phyloP scores from a whole-genome alignment of 2,797 vertebrate species.

The Clarias laeviceps region DNA sequence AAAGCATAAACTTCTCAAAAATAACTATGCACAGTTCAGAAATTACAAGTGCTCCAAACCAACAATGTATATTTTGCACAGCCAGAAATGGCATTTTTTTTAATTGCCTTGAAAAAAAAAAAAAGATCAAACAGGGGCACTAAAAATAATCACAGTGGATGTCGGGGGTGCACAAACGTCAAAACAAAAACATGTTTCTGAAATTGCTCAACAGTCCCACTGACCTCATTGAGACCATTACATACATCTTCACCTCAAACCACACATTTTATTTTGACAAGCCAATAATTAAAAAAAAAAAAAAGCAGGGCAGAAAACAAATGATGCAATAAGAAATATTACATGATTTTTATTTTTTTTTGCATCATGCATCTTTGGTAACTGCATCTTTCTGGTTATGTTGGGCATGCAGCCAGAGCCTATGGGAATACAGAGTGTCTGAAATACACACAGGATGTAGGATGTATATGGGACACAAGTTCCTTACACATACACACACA shows the following conservation, averaged over 20 bases:
- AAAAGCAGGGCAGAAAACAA: neutral
- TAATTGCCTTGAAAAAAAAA: slow-evolving; percentile 72
- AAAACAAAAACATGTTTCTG: slow-evolving; percentile 78
- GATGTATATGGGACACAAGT: neutral
- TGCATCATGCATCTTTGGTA: neutral
- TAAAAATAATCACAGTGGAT: slow-evolving; percentile 65
- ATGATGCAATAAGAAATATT: slow-evolving; percentile 11
- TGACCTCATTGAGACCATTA: slow-evolving; percentile 36
- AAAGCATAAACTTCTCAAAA: slow-evolving; percentile 82
- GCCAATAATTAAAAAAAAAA: slow-evolving; percentile 24
- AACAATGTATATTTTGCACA: slow-evolving; percentile 82
- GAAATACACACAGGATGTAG: neutral
- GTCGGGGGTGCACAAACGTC: slow-evolving; percentile 68
- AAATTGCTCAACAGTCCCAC: slow-evolving; percentile 61
- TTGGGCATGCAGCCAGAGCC: neutral
- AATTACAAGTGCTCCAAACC: slow-evolving; percentile 82
- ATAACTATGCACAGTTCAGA: slow-evolving; percentile 81
- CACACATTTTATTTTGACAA: slow-evolving; percentile 19
- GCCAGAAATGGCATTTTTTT: slow-evolving; percentile 71
- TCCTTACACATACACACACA: neutral
- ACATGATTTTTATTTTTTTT: neutral
- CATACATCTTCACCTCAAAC: slow-evolving; percentile 30
- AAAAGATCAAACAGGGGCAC: slow-evolving; percentile 68
- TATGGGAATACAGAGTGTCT: neutral
- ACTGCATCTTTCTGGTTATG: neutral